phyloP scores from a whole-genome alignment of 2,797 vertebrate species.

The Rhinophrynus dorsalis region DNA sequence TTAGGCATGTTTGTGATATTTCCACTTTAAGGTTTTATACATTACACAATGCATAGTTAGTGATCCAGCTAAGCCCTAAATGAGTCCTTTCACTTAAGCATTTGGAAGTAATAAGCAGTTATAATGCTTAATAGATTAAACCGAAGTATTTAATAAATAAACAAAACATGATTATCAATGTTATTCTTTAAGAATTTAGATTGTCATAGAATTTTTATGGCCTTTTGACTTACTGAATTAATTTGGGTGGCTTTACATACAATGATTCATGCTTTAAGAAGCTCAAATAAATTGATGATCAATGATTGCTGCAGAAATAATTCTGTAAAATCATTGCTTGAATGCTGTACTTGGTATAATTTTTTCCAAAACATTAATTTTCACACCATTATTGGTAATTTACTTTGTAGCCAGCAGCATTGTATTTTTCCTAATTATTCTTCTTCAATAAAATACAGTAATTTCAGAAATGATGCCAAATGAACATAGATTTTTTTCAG shows the following conservation, averaged over 20 bases:
- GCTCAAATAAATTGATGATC: slow-evolving; percentile 41
- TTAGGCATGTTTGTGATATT: too few species aligned
- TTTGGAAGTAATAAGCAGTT: slow-evolving; percentile 14
- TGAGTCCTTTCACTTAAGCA: slow-evolving; percentile 25
- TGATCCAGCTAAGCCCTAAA: too few species aligned
- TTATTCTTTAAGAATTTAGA: slow-evolving; percentile 18
- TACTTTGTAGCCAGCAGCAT: slow-evolving; percentile 33
- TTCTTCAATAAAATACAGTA: slow-evolving; percentile 38
- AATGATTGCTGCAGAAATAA: slow-evolving; percentile 36
- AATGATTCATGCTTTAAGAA: slow-evolving; percentile 38
- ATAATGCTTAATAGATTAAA: slow-evolving; percentile 22
- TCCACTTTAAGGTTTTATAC: too few species aligned
- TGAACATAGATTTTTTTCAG: slow-evolving; percentile 28
- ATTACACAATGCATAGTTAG: too few species aligned
- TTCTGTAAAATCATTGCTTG: slow-evolving; percentile 26
- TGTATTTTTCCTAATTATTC: slow-evolving; percentile 41
- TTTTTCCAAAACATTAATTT: slow-evolving; percentile 44
- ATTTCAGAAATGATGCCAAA: slow-evolving; percentile 20
- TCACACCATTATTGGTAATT: slow-evolving; percentile 40
- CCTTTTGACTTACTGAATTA: slow-evolving; percentile 42
- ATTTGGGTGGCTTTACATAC: slow-evolving; percentile 28
- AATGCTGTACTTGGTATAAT: slow-evolving; percentile 20
- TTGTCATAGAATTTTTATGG: slow-evolving; percentile 33
- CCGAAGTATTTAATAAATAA: slow-evolving; percentile 35
- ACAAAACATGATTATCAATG: slow-evolving; percentile 23